Percentiles rank a stretch among this genome's conserved stretches.
Evolutionary conservation across 1,140 invertebrate genomes (phyloP).

Genomic region (Colletes latitarsis): DNA sequence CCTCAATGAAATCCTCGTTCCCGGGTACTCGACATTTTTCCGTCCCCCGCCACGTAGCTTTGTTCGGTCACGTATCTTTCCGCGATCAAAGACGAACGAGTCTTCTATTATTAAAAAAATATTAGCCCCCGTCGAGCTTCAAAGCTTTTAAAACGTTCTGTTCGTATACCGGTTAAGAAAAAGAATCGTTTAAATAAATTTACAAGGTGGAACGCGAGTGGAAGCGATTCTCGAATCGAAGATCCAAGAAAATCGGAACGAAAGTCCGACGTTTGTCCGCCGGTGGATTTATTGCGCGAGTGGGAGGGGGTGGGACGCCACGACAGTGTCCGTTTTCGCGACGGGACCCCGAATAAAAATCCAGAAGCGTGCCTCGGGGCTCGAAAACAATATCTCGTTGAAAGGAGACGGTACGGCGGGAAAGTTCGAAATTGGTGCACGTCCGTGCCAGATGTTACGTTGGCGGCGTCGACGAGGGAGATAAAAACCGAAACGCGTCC

Average conservation of each 20-base stretch:
- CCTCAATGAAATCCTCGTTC: slow-evolving; percentile 10
- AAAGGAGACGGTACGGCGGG: slow-evolving; percentile 30
- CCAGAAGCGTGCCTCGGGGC: neutral
- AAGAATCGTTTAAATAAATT: too few species aligned
- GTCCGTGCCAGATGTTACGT: slow-evolving; percentile 62
- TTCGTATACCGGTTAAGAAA: too few species aligned
- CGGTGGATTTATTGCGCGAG: neutral
- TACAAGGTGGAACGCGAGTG: too few species aligned
- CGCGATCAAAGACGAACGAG: too few species aligned
- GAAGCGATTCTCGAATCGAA: too few species aligned
- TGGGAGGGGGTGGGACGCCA: too few species aligned
- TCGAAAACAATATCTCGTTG: slow-evolving; percentile 31
- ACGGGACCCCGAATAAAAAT: slow-evolving; percentile 33
- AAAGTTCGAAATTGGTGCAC: slow-evolving; percentile 64
- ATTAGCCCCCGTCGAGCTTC: too few species aligned
- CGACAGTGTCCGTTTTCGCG: neutral
- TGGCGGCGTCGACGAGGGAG: slow-evolving; percentile 41
- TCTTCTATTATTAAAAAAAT: too few species aligned
- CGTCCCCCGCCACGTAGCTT: neutral
- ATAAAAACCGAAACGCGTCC: slow-evolving; percentile 54
- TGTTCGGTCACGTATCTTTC: neutral
- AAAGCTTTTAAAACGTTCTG: too few species aligned
- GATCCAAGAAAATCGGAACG: too few species aligned
- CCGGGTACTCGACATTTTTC: neutral
- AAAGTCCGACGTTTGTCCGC: too few species aligned